Conservation (phyloP, 2,113 vertebrate genomes). For the Leptodactylus fuscus region DNA sequence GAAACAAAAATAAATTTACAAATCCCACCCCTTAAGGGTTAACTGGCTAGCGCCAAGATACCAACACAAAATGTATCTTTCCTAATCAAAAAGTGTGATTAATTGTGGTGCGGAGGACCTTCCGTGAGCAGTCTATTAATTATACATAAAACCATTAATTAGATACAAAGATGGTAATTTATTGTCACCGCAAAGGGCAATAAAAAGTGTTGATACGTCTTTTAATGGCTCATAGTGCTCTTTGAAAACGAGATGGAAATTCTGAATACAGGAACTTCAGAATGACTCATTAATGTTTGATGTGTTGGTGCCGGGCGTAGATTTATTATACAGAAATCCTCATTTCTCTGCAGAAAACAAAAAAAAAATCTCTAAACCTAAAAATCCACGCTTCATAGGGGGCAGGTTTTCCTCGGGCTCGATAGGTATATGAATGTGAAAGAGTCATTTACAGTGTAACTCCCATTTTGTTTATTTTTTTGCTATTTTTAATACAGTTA, state of each 20-base stretch:
- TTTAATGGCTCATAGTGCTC: constrained; percentile 33
- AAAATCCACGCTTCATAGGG: not conserved
- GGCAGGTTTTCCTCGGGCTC: not conserved
- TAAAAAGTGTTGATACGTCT: constrained; percentile 23
- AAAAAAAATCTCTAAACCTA: not conserved
- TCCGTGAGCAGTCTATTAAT: constrained; percentile 38
- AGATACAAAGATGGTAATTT: constrained; percentile 49
- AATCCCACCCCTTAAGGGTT: not conserved
- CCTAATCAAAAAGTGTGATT: constrained; percentile 36
- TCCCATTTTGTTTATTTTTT: too few species aligned
- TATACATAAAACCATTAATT: constrained; percentile 52
- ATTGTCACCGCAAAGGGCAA: constrained; percentile 44
- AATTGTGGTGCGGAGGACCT: constrained; percentile 38
- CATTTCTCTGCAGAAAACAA: not conserved
- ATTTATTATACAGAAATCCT: constrained; percentile 38
- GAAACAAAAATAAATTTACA: rapidly evolving
- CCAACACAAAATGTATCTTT: constrained; percentile 6
- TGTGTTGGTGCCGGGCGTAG: not conserved
- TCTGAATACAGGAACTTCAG: constrained; percentile 30
- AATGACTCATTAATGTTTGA: constrained; percentile 50
- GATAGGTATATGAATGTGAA: not conserved
- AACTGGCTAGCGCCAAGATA: not conserved
- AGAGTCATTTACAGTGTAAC: not conserved
- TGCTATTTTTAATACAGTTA: too few species aligned
- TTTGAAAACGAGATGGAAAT: constrained; percentile 22